phyloP scores from a whole-genome alignment of 2,797 vertebrate genomes.

The Gadopsis marmoratus region DNA sequence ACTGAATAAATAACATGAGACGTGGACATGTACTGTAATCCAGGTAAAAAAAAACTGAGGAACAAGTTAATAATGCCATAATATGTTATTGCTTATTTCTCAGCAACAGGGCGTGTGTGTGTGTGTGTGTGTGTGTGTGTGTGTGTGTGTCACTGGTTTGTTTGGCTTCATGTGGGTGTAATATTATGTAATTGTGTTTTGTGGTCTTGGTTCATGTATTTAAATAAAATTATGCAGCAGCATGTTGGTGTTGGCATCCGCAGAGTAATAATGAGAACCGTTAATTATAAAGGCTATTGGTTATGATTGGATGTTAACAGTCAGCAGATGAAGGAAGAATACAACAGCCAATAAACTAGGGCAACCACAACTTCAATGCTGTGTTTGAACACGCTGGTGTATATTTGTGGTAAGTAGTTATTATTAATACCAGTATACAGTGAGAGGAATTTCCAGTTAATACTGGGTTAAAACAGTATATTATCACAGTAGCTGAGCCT shows the following conservation, averaged over 20 bases:
- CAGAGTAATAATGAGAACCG: background rate
- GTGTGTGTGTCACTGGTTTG: too few species aligned
- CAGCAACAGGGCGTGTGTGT: too few species aligned
- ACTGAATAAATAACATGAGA: background rate
- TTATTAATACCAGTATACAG: background rate
- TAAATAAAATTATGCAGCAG: background rate
- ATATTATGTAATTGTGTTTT: background rate
- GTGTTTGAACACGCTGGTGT: background rate
- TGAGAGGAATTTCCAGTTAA: background rate
- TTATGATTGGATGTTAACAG: background rate
- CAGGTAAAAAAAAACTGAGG: background rate
- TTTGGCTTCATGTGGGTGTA: too few species aligned
- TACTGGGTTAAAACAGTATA: background rate
- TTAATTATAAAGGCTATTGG: background rate
- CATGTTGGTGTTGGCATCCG: background rate
- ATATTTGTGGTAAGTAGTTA: background rate
- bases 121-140: too few species aligned
- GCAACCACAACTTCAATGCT: background rate
- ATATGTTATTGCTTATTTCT: too few species aligned
- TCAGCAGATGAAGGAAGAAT: constrained; percentile 10
- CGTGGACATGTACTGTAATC: background rate
- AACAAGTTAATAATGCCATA: background rate
- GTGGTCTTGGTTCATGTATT: background rate
- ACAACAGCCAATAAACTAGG: constrained; percentile 9
- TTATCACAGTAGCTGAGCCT: constrained; percentile 14